Base-by-base conservation (phyloP, 2,888 invertebrate species). In the Athalia cordata region DNA sequence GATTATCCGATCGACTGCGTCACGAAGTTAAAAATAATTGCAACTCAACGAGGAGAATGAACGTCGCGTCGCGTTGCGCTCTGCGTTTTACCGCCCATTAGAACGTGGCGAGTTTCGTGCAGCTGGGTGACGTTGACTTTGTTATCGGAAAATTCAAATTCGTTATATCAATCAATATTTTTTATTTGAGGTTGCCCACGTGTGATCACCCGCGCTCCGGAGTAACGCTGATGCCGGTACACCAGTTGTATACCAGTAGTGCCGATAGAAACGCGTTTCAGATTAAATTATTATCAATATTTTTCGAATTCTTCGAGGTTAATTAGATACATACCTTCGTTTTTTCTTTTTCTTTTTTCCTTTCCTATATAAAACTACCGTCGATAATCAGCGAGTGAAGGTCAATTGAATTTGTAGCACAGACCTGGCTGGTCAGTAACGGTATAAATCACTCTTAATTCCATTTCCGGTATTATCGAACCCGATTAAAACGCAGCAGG, bases 401-500 rank as follows among this genome's bases (percentile, higher is more conserved):
- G n/a, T 11, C 13, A 47, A 66, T 66, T n/a, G 45, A 49, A 66
- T 62, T 62, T 65, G 13, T 45, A 65, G 6, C 65, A n/a, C 13
- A 11, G 6, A 29, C 15, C 43, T 8, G 43, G 43, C 15, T 62
- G 45, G 29, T 29, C 29, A 29, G 29, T 29, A 29, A 29, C 29
- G 8, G 65, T 11, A 50, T 67, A 67, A 67, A 70, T 70, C 52
- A 70, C 52, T 55, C 70, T 29, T 29, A 74, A 74, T 74, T 74
- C 61, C 47, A 74, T 61, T 74, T 61, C 61, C 74, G 61, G 49
- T 74, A 49, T 15, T 49, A 13, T 8, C n/a, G 29, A 61, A 59
- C 74, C 50, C 78, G 78, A 78, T 78, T 78, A 78, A 78, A 74
- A 74, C 78, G 29, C 78, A 78, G 78, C 78, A 74, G 78, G 78